Percentiles rank a stretch among this genome's conserved stretches.
phyloP scores from a whole-genome alignment of 2,797 vertebrate species.

The Alosa sapidissima region DNA sequence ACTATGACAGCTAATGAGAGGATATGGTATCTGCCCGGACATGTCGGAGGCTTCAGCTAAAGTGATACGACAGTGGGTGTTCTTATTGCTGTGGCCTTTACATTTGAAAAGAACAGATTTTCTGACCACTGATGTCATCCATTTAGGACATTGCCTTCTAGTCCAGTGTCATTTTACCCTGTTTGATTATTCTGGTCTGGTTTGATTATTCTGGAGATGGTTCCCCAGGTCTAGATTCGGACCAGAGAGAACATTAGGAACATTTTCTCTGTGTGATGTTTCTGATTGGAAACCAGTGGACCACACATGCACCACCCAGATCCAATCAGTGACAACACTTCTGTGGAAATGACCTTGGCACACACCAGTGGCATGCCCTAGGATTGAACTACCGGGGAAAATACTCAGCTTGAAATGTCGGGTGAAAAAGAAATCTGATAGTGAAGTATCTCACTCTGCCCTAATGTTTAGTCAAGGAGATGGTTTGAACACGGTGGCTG shows the following conservation, averaged over 20 bases:
- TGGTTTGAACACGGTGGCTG: neutral
- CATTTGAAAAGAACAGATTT: neutral
- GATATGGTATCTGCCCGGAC: neutral
- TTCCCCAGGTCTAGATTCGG: neutral
- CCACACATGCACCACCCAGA: neutral
- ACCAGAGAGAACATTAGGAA: neutral
- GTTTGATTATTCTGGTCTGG: neutral
- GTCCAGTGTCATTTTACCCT: neutral
- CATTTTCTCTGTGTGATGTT: neutral
- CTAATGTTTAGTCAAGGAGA: neutral
- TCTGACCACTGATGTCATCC: neutral
- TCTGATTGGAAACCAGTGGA: conserved; percentile 14
- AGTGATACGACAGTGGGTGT: neutral
- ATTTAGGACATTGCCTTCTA: neutral
- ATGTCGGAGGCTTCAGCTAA: neutral
- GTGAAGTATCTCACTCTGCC: neutral
- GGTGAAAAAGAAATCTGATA: neutral
- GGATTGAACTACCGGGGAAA: neutral
- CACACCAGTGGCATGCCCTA: neutral
- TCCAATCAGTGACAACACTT: neutral
- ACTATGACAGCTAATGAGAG: neutral
- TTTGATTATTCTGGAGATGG: neutral
- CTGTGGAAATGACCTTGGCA: conserved; percentile 8
- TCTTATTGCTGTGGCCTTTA: neutral
- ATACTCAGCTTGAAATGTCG: neutral